Evolutionary conservation across 2,113 vertebrate genomes (phyloP), one percentile per base, ranked within the genome.

Genomic region (Indri indri): DNA sequence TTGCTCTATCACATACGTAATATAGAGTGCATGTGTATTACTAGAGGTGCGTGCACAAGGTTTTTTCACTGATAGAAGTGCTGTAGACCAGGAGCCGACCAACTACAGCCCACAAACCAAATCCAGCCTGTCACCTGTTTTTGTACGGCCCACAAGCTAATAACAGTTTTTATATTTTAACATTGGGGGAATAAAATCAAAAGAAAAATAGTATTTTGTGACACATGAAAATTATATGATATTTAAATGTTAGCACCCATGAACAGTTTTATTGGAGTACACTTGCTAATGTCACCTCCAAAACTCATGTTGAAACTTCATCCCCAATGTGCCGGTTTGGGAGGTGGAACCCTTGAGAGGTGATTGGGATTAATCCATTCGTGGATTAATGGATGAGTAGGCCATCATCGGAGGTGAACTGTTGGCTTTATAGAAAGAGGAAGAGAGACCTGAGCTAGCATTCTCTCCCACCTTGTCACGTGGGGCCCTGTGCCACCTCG

Each of bases 21-120:
- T 10, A 8, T 1, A 10, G 7, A 10, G 73, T 8, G 7, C 27
- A 0, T 11, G 6, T 1, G 1, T 34, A 2, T 52, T 18, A 18
- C 30, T 16, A n/a, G 37, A 90, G 8, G 32, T 0, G 47, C 45
- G 5, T 8, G n/a, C 6, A 0, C 37, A 7, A 9, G 1, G 1
- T 27, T 47, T 84, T 10, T 40, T 70, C 27, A 30, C 32, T 11
- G 23, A n/a, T 7, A 4, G 7, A 40, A 22, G 5, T 5, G 13
- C n/a, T 1, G 2, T 42, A 32, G 45, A 37, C 63, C 1, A 0
- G 11, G 22, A 32, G 23, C 57, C 54, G 23, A 37, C 3, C 6
- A 57, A 25, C 40, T 61, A 6, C 1, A 30, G 45, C 25, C 63
- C 42, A 14, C 14, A 18, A 13, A 37, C 52, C 52, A 2, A 61